Base-by-base conservation (phyloP, 2,113 vertebrate genomes). In the Cairina moschata region DNA sequence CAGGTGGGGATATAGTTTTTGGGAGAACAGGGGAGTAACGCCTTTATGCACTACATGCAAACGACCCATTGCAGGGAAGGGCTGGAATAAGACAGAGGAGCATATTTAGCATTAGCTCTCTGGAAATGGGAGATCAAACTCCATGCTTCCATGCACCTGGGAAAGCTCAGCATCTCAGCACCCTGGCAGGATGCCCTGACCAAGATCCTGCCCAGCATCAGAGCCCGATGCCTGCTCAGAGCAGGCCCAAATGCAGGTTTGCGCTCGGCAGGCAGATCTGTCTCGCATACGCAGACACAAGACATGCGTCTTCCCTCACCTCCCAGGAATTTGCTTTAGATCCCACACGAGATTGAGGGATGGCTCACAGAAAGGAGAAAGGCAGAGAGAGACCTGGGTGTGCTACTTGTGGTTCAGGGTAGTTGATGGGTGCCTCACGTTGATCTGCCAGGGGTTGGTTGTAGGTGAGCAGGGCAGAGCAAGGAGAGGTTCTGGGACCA, bases 321-420 rank as follows among this genome's bases (percentile, higher is more conserved):
- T 88, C 80, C 59, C 59, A 93, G 65, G 88, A 95, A 88, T 91
- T 73, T 16, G 28, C 75, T 77, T 46, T 31, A 88, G 84, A 82
- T 93, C 71, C 67, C 54, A 58, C 71, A 42, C 9, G 21, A 73
- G 91, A 91, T 69, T 88, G 65, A 73, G 48, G 65, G 59, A 38
- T 32, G 8, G n/a, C 31, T 92, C 11, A 18, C 23, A 36, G 88
- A 77, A 85, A 54, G 34, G 25, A 73, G 29, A 4, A 23, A 76
- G 13, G 13, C 17, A 85, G 16, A 0, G 7, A 83, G 38, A 75
- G 34, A 48, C 10, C 42, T n/a, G 32, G 3, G 23, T 58, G 58
- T 21, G 40, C n/a, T 75, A 1, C 60, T 68, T 63, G 31, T 9
- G 13, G 42, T 18, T 84, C n/a, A 66, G 25, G 15, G 52, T 26